Evolutionary conservation across 2,888 invertebrate species (phyloP).

Genomic region (Drosophila bunnanda): DNA sequence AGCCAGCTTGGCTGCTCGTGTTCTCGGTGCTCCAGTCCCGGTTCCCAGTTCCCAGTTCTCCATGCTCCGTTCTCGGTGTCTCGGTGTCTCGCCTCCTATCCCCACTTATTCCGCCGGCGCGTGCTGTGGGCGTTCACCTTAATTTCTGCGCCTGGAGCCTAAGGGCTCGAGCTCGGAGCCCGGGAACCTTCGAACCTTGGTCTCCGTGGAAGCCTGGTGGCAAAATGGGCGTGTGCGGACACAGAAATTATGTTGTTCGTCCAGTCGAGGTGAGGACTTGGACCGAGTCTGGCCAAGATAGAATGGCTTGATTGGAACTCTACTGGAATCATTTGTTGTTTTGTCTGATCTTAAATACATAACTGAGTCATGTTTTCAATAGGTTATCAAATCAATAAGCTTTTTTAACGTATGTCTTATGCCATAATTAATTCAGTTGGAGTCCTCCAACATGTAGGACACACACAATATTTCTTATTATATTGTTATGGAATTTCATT

Average conservation of each 20-base stretch:
- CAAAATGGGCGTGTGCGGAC: slow-evolving; percentile 66
- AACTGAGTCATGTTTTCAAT: not conserved
- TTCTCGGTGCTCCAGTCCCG: not conserved
- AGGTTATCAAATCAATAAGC: not conserved
- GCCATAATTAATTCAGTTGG: not conserved
- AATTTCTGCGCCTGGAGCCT: slow-evolving; percentile 60
- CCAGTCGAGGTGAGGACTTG: not conserved
- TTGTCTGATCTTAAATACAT: not conserved
- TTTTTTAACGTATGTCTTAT: not conserved
- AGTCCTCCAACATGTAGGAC: not conserved
- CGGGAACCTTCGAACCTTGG: slow-evolving; percentile 14
- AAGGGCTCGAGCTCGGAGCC: slow-evolving; percentile 48
- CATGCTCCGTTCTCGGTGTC: not conserved
- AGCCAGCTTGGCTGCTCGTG: slow-evolving; percentile 71
- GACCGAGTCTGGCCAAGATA: not conserved
- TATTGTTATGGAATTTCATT: not conserved
- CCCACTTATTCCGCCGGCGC: slow-evolving; percentile 56
- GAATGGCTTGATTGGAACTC: not conserved
- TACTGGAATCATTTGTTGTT: not conserved
- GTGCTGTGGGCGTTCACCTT: slow-evolving; percentile 74
- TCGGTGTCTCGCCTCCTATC: slow-evolving; percentile 29
- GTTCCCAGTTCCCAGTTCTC: not conserved
- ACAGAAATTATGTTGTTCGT: slow-evolving; percentile 59
- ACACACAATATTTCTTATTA: not conserved
- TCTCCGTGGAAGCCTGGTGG: slow-evolving; percentile 40